These are phyloP conservation scores for Drosophila mimetica DNA, from an alignment of 2,888 invertebrate genomes.

Conservation along the genomic window DNA sequence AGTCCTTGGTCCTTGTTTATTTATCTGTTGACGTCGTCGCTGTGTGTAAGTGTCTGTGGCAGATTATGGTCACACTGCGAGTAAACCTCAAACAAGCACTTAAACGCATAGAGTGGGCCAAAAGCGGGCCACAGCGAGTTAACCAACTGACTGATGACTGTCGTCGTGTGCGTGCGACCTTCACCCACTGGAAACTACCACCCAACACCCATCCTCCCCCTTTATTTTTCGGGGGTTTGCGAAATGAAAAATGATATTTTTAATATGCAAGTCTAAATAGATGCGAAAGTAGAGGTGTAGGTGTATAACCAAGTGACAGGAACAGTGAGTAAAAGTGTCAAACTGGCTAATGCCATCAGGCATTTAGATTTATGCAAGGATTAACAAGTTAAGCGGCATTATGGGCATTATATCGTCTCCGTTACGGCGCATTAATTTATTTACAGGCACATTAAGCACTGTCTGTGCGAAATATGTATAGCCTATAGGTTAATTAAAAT, in stretches of 20 bases:
- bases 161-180: constrained; percentile 65
- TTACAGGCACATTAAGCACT: constrained; percentile 25
- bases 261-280: constrained; percentile 31
- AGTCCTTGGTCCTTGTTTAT: constrained; percentile 45
- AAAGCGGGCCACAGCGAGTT: constrained; percentile 47
- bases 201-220: neutral
- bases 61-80: constrained; percentile 76
- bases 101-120: constrained; percentile 51
- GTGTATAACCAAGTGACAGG: constrained; percentile 25
- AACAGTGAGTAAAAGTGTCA: constrained; percentile 32
- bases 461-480: neutral
- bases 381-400: constrained; percentile 30
- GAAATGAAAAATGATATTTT: constrained; percentile 68
- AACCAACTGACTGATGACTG: constrained; percentile 76
- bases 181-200: constrained; percentile 2
- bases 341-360: constrained; percentile 16
- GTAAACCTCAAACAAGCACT: constrained; percentile 73
- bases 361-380: constrained; percentile 34
- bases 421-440: constrained; percentile 12
- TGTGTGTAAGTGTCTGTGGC: constrained; percentile 68
- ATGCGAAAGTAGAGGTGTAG: constrained; percentile 1
- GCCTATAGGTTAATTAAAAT: constrained; percentile 55
- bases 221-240: constrained; percentile 15
- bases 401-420: constrained; percentile 1
- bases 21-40: constrained; percentile 41